phyloP scores from a whole-genome alignment of 2,888 invertebrate genomes.

The Pyralis farinalis region DNA sequence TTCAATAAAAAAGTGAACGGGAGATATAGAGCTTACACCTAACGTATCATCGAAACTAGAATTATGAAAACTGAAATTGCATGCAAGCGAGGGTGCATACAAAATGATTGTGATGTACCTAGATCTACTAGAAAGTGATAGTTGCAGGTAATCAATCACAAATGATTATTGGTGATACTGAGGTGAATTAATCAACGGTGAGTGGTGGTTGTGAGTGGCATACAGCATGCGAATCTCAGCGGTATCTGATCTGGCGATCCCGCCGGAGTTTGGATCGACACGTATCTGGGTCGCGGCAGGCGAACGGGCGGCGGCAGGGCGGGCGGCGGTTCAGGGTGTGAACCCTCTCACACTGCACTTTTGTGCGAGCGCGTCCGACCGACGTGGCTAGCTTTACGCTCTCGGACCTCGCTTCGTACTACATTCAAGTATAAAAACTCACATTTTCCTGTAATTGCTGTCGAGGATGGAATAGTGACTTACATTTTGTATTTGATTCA shows the following conservation, averaged over 20 bases:
- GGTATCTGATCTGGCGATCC: slow-evolving; percentile 29
- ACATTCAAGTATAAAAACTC: slow-evolving; percentile 31
- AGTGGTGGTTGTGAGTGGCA: slow-evolving; percentile 12
- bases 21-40: no score
- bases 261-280: slow-evolving; percentile 30
- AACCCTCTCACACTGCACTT: slow-evolving; percentile 48
- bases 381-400: slow-evolving; percentile 46
- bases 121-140: no score
- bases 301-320: slow-evolving; percentile 17
- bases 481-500: slow-evolving; percentile 93
- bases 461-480: slow-evolving; percentile 56
- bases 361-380: slow-evolving; percentile 63
- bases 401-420: slow-evolving; percentile 30
- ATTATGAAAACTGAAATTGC: no score
- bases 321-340: slow-evolving; percentile 28
- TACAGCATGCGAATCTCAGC: slow-evolving; percentile 30
- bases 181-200: no score
- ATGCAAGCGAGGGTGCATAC: no score
- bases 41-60: no score
- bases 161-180: no score
- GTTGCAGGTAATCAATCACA: no score
- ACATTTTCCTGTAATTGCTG: slow-evolving; percentile 12
- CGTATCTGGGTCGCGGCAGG: slow-evolving; percentile 53
- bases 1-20: no score
- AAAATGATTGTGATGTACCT: no score